Conservation (phyloP, 2,797 vertebrate species). For the Neosilurus hyrtlii region DNA sequence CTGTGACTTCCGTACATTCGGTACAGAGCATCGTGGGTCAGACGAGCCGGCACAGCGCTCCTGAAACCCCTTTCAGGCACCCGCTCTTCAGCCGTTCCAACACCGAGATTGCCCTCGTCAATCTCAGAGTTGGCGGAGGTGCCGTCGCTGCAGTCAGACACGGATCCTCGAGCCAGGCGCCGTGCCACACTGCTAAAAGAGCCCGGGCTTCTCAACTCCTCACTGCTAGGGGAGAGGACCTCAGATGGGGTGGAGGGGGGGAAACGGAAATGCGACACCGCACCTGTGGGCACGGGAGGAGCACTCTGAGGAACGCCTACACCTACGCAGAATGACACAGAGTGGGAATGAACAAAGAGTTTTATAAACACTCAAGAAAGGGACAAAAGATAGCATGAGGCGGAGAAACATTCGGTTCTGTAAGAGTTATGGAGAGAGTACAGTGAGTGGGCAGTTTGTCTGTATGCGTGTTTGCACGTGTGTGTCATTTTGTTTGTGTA, state of each 20-base stretch:
- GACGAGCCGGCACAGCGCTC: conserved; percentile 73
- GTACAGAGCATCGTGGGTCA: conserved; percentile 82
- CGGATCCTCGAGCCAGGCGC: conserved; percentile 82
- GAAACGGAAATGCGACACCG: conserved; percentile 83
- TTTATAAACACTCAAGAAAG: background rate
- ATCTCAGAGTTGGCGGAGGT: conserved; percentile 85
- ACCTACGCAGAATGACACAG: conserved; percentile 64
- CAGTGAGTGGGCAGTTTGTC: conserved; percentile 36
- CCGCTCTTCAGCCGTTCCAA: conserved; percentile 56
- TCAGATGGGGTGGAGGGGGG: conserved; percentile 85
- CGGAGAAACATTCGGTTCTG: conserved; percentile 13
- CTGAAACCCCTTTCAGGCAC: conserved; percentile 65
- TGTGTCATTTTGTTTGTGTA: conserved; percentile 29
- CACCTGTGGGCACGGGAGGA: conserved; percentile 82
- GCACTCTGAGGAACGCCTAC: conserved; percentile 87
- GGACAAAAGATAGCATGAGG: conserved; percentile 8
- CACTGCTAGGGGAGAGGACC: conserved; percentile 80
- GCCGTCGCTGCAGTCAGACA: conserved; percentile 90
- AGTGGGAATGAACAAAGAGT: conserved; percentile 14
- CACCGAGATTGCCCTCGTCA: conserved; percentile 71
- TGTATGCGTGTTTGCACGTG: conserved; percentile 28
- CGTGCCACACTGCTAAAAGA: conserved; percentile 81
- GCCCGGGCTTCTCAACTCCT: conserved; percentile 76
- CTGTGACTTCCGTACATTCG: conserved; percentile 76
- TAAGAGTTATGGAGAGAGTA: conserved; percentile 41